phyloP scores from a whole-genome alignment of 2,888 invertebrate species.

The Metalampra italica region DNA sequence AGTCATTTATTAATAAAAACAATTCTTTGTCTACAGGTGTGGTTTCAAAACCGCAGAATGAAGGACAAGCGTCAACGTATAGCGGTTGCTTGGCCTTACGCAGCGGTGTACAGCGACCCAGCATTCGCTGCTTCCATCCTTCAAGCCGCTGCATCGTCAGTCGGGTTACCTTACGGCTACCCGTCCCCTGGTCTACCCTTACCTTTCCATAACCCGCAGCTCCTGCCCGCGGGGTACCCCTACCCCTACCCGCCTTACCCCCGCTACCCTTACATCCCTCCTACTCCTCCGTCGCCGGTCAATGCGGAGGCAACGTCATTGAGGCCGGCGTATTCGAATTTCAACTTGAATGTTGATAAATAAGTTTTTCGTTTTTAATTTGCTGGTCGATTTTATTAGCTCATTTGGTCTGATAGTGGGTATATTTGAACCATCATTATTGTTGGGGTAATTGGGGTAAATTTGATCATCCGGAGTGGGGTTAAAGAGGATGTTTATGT shows the following conservation, averaged over 20 bases:
- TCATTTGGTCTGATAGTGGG: no score
- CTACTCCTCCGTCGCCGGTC: conserved; percentile 65
- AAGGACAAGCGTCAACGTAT: conserved; percentile 98
- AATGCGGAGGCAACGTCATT: conserved; percentile 57
- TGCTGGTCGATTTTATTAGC: conserved; percentile 11
- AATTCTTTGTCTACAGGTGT: conserved; percentile 86
- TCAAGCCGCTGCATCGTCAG: conserved; percentile 90
- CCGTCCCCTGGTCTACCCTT: conserved; percentile 79
- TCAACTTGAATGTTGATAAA: conserved; percentile 69
- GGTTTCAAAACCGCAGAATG: conserved; percentile 99
- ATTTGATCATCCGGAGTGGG: neutral
- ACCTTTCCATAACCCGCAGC: conserved; percentile 76
- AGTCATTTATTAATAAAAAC: no score
- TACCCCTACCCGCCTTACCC: conserved; percentile 79
- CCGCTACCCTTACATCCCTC: conserved; percentile 76
- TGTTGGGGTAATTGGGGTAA: neutral
- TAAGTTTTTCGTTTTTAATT: conserved; percentile 29
- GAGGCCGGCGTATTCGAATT: conserved; percentile 72
- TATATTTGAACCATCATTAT: neutral
- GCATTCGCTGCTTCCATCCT: conserved; percentile 94
- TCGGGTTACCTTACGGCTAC: conserved; percentile 81
- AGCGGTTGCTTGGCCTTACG: conserved; percentile 97
- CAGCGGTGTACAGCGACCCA: conserved; percentile 95
- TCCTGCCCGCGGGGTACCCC: conserved; percentile 74
- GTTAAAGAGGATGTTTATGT: conserved; percentile 5